Conservation (phyloP, 1,140 invertebrate species). For the Spodoptera frugiperda region DNA sequence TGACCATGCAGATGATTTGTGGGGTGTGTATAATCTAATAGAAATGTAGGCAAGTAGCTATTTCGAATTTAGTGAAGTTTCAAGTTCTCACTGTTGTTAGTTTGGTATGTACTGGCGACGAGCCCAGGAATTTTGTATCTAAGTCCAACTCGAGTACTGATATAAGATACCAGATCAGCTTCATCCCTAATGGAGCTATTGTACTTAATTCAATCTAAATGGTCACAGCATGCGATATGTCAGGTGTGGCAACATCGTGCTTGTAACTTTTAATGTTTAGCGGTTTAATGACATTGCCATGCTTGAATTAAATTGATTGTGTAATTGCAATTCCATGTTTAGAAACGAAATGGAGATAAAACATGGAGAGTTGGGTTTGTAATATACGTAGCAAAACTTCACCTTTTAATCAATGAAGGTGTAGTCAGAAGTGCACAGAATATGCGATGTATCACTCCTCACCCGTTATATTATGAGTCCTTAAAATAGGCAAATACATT, state of each 20-base stretch:
- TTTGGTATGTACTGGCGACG: not conserved
- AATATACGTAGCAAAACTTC: too few species aligned
- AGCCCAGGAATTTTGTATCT: conserved; percentile 28
- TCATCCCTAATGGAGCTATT: conserved; percentile 65
- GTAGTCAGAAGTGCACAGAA: too few species aligned
- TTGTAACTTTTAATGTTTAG: conserved; percentile 56
- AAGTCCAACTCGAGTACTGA: not conserved
- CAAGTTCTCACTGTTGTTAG: not conserved
- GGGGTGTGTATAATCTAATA: not conserved
- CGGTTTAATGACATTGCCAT: conserved; percentile 39
- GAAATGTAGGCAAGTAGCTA: not conserved
- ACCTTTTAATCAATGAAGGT: too few species aligned
- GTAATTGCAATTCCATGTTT: not conserved
- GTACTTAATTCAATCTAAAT: conserved; percentile 76
- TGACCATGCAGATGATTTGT: not conserved
- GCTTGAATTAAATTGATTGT: conserved; percentile 30
- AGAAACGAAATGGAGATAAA: conserved; percentile 1
- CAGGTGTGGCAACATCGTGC: conserved; percentile 69
- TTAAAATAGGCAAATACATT: too few species aligned
- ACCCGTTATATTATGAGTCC: too few species aligned
- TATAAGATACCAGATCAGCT: conserved; percentile 58
- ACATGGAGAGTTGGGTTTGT: not conserved
- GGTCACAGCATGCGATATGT: conserved; percentile 71
- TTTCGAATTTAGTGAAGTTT: too few species aligned
- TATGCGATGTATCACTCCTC: too few species aligned